Evolutionary conservation across 2,113 vertebrate genomes (phyloP), one percentile per base, ranked within the genome.

Genomic region (Heterochromis multidens): DNA sequence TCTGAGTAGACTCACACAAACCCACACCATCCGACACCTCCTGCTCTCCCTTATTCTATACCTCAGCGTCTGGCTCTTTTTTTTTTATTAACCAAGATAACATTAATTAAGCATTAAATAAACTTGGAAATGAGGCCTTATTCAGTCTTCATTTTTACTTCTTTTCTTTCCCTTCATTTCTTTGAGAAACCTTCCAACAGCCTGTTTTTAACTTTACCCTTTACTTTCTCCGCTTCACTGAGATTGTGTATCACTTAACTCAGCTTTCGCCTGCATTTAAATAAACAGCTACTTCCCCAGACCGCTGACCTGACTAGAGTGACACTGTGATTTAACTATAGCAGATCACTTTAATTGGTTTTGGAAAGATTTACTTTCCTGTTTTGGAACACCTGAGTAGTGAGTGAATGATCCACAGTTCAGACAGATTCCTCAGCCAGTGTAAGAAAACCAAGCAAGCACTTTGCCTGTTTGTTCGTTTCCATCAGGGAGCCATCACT

Each of bases 31-130:
- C 91, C 40, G 83, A 89, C 82, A 88, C 90, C 81, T 59, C 77
- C 72, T 16, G 49, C 65, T 46, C 65, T 31, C 82, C 87, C 77
- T 62, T 33, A 2, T 76, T 79, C 86, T 86, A 86, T 74, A 91
- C 89, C 76, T 81, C 91, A 49, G 25, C 9, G 57, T 89, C 88
- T 79, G 77, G 76, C 85, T 81, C n/a, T n/a, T n/a, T n/a, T 83
- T 67, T 81, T 62, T 46, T 89, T 82, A 77, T 93, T 84, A 87
- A 82, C 78, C 85, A 84, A 89, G 88, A 93, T 87, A 89, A 93
- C 88, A 85, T 87, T 79, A 74, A 92, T 87, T 90, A 40, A 60
- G 70, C 72, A 74, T 87, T 82, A 80, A 84, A 87, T 81, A 87
- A 90, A 94, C 87, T 19, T 63, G 43, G n/a, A 81, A 82, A 79